phyloP scores from a whole-genome alignment of 2,797 vertebrate genomes.

The Amblyopsis hoosieri region DNA sequence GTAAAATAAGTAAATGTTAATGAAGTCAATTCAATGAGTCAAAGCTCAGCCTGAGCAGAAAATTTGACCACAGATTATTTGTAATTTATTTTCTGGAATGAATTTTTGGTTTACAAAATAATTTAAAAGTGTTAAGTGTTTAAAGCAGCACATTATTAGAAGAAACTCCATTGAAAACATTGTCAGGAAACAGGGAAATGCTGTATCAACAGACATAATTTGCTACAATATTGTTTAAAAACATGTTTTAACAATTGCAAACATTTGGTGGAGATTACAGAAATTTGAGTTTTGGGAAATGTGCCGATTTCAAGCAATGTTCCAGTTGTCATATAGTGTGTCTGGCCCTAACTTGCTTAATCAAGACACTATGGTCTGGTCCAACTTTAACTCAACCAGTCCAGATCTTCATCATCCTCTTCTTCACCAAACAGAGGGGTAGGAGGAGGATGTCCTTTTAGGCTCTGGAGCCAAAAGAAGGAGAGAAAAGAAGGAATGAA shows the following conservation, averaged over 20 bases:
- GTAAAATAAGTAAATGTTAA: neutral
- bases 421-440: slow-evolving; percentile 89
- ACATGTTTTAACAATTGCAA: neutral
- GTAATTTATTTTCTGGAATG: slow-evolving; percentile 53
- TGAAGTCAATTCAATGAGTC: neutral
- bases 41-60: neutral
- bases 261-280: slow-evolving; percentile 18
- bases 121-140: slow-evolving; percentile 50
- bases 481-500: slow-evolving; percentile 14
- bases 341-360: neutral
- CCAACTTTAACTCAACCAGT: slow-evolving; percentile 86
- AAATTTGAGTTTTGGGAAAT: slow-evolving; percentile 2
- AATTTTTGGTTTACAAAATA: slow-evolving; percentile 50
- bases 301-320: neutral
- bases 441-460: slow-evolving; percentile 91
- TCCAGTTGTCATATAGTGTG: too few species aligned
- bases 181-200: slow-evolving; percentile 15
- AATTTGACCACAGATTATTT: slow-evolving; percentile 12
- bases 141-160: slow-evolving; percentile 53
- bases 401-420: slow-evolving; percentile 86
- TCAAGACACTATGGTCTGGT: neutral
- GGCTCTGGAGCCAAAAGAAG: slow-evolving; percentile 74
- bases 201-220: slow-evolving; percentile 30
- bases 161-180: neutral
- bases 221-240: slow-evolving; percentile 43